Evolutionary conservation across 2,113 vertebrate genomes (phyloP).

Genomic region (Colossoma macropomum): DNA sequence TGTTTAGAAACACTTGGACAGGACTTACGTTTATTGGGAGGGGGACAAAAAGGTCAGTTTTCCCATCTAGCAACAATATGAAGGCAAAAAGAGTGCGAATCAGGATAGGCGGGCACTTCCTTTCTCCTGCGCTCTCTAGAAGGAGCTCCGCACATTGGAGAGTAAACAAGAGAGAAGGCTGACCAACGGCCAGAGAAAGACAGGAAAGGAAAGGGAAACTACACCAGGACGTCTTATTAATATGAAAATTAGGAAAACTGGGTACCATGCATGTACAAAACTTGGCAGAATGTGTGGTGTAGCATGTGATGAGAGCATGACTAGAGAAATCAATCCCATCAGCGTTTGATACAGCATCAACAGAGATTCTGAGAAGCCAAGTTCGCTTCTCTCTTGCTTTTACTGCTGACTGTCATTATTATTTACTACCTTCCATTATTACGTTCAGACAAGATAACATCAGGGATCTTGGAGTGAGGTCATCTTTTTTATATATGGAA

Average conservation of each 20-base stretch:
- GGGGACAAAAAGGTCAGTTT: slow-evolving; percentile 23
- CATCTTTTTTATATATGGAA: background rate
- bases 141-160: background rate
- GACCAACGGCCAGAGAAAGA: background rate
- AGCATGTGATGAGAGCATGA: background rate
- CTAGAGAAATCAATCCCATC: background rate
- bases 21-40: background rate
- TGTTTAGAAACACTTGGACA: slow-evolving; percentile 34
- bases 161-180: slow-evolving; percentile 13
- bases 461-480: background rate
- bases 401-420: background rate
- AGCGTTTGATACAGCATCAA: background rate
- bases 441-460: background rate
- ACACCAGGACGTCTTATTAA: background rate
- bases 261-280: background rate
- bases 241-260: slow-evolving; percentile 5
- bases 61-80: slow-evolving; percentile 40
- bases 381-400: background rate
- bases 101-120: slow-evolving; percentile 56
- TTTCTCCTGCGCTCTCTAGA: slow-evolving; percentile 6
- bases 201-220: slow-evolving; percentile 10
- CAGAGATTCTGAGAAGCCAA: background rate
- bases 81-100: slow-evolving; percentile 38
- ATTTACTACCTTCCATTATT: background rate
- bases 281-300: background rate